Base-by-base conservation (phyloP, 2,797 vertebrate species). In the Tenualosa thibaudeaui region DNA sequence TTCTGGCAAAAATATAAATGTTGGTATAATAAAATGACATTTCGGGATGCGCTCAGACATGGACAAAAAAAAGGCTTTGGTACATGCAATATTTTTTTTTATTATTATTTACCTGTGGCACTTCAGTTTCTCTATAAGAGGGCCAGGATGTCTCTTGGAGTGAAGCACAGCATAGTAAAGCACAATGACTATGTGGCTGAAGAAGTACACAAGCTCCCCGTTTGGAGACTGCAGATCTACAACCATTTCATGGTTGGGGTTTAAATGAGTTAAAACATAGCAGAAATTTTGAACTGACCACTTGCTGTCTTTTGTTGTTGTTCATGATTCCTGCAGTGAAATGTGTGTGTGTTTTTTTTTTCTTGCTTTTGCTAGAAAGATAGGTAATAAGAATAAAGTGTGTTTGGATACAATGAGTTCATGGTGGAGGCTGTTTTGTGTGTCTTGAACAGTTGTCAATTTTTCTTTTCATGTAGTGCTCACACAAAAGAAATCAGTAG, bases 361-460 rank as follows among this genome's bases (percentile, higher is more conserved):
- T 24, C 8, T 86, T 86, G 87, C 86, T 84, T 86, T 89, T 90
- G 82, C 83, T 90, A 89, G 40, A 89, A 85, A 65, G 89, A 46
- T 46, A 37, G 71, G 81, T 53, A 84, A 88, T 86, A 31, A 78
- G 78, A 6, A 90, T 88, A 40, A 84, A 75, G 49, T 83, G 22
- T 81, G 60, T 88, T 84, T 85, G 84, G 81, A 65, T 85, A 84
- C 68, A 60, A 81, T 82, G 5, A 46, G 4, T 78, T 65, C 5
- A 26, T n/a, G n/a, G 81, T 54, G 40, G 19, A 43, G 71, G 8
- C 37, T 78, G 71, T 46, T 78, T 46, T 78, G 71, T 46, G 58
- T 62, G 58, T 62, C 58, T 22, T 68, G 0, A 15, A 13, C 4
- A 46, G 37, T 43, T 43, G 71, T 78, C 37, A 40, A 37, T 5